These are phyloP conservation scores for Polypterus bichir DNA, from an alignment of 2,113 vertebrate genomes.

Conservation along the genomic window DNA sequence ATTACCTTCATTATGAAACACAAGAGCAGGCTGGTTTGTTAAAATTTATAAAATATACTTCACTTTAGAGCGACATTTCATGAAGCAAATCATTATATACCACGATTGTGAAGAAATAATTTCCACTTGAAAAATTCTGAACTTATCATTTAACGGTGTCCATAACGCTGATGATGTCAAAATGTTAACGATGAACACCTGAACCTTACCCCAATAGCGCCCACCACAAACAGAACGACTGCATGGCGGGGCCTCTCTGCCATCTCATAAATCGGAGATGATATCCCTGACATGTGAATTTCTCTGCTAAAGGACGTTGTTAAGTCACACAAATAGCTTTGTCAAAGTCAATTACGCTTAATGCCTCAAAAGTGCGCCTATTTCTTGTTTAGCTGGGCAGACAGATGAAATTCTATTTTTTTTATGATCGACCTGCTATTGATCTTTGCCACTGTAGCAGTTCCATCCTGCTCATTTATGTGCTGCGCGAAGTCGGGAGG, in stretches of 20 bases:
- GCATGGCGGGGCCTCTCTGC: not conserved
- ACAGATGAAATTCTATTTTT: slow-evolving; percentile 1
- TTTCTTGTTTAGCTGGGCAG: not conserved
- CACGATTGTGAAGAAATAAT: too few species aligned
- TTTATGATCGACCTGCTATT: slow-evolving; percentile 5
- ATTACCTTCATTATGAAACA: too few species aligned
- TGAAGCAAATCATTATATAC: too few species aligned
- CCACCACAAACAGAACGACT: too few species aligned
- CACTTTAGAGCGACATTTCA: too few species aligned
- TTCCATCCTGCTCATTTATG: not conserved
- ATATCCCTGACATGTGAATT: not conserved
- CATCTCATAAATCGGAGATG: not conserved
- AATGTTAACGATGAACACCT: too few species aligned
- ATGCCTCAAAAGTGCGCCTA: not conserved
- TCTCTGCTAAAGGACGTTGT: not conserved
- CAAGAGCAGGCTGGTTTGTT: too few species aligned
- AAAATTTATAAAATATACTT: too few species aligned
- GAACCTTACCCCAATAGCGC: too few species aligned
- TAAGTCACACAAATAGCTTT: not conserved
- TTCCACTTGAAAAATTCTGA: too few species aligned
- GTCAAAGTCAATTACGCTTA: slow-evolving; percentile 1
- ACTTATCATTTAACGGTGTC: too few species aligned
- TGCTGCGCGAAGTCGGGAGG: not conserved
- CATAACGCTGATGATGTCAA: too few species aligned
- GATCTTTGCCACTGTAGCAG: not conserved